Conservation (phyloP, 2,797 vertebrate genomes). For the Phylloscopus collybita region DNA sequence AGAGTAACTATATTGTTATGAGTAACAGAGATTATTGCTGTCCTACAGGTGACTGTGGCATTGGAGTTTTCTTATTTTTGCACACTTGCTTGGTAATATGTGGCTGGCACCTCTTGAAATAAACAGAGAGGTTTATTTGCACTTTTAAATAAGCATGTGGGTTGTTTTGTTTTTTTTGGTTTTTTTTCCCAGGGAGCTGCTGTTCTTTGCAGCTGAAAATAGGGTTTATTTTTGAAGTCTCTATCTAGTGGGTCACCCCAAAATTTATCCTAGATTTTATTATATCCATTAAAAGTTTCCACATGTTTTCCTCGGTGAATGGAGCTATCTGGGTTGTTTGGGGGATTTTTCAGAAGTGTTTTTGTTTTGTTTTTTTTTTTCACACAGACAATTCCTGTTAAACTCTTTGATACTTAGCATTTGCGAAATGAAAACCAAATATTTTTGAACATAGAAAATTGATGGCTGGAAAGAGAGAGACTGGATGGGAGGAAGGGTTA, state of each 20-base stretch:
- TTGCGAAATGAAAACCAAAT: neutral
- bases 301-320: neutral
- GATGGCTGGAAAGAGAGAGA: neutral
- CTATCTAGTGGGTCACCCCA: neutral
- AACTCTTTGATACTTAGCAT: neutral
- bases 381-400: neutral
- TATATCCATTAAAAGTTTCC: neutral
- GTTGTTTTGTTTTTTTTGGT: too few species aligned
- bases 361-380: neutral
- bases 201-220: neutral
- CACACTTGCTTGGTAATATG: neutral
- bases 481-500: slow-evolving; percentile 2
- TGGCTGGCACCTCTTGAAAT: neutral
- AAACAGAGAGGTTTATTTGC: neutral
- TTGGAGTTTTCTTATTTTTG: neutral
- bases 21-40: neutral
- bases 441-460: neutral
- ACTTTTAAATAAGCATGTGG: neutral
- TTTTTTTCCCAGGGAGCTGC: neutral
- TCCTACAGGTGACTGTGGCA: neutral
- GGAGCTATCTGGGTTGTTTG: neutral
- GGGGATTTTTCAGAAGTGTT: neutral
- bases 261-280: neutral
- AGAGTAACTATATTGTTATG: neutral
- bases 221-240: neutral